phyloP scores from a whole-genome alignment of 2,888 invertebrate genomes.

The Eristalis pertinax region DNA sequence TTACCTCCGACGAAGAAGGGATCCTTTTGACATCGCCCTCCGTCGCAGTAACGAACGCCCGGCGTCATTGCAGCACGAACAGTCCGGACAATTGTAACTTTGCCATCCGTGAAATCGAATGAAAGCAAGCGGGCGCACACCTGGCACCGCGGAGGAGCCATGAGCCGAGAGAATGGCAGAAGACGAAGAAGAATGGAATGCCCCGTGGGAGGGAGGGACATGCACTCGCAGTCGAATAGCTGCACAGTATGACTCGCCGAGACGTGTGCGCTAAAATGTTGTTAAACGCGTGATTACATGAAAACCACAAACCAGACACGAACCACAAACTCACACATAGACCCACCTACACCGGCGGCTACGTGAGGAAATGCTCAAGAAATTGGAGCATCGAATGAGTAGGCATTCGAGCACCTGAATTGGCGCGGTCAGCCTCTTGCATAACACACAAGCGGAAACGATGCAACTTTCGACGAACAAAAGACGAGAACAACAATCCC shows the following conservation, averaged over 20 bases:
- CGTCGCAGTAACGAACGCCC: neutral
- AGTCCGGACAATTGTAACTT: conserved; percentile 57
- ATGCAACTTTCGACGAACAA: conserved; percentile 17
- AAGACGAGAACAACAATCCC: too few species aligned
- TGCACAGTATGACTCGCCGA: neutral
- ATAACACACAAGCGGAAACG: neutral
- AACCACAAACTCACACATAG: neutral
- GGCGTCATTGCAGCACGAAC: conserved; percentile 24
- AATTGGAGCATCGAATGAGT: neutral
- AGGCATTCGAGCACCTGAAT: neutral
- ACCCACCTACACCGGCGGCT: neutral
- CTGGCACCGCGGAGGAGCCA: neutral
- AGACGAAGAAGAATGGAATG: neutral
- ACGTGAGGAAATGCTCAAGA: neutral
- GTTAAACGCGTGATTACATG: conserved; percentile 18
- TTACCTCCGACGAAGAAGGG: conserved; percentile 20
- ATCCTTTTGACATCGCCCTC: neutral
- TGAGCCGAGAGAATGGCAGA: neutral
- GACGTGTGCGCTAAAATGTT: conserved; percentile 23
- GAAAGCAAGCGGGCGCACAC: conserved; percentile 27
- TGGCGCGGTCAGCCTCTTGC: neutral
- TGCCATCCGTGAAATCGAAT: conserved; percentile 65
- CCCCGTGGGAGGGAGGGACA: too few species aligned
- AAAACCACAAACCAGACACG: conserved; percentile 5
- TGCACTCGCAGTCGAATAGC: neutral